Percentiles rank a stretch among this genome's conserved stretches.
Evolutionary conservation across 2,888 invertebrate species (phyloP).

Genomic region (Drosophila histrio): DNA sequence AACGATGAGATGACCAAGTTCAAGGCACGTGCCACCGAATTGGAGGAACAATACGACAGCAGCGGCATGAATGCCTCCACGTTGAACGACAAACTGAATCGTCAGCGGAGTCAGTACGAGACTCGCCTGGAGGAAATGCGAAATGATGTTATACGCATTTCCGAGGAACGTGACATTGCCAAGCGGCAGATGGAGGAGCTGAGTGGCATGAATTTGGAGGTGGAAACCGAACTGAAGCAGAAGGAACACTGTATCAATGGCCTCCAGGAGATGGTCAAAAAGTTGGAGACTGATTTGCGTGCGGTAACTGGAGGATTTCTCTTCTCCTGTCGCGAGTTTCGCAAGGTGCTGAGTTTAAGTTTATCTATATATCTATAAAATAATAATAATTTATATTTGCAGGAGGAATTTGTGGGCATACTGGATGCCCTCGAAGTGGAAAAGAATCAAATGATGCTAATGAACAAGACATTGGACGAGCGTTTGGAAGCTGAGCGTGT

Average conservation of each 20-base stretch:
- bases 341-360: slow-evolving; percentile 68
- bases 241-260: slow-evolving; percentile 68
- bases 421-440: slow-evolving; percentile 81
- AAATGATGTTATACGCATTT: slow-evolving; percentile 57
- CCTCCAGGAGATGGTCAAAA: slow-evolving; percentile 65
- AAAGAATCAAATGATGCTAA: slow-evolving; percentile 75
- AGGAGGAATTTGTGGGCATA: slow-evolving; percentile 83
- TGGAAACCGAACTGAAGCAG: slow-evolving; percentile 53
- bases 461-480: slow-evolving; percentile 69
- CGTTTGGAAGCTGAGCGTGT: slow-evolving; percentile 74
- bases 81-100: slow-evolving; percentile 84
- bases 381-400: too few species aligned
- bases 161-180: slow-evolving; percentile 64
- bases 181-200: slow-evolving; percentile 69
- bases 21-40: slow-evolving; percentile 86
- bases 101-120: slow-evolving; percentile 79
- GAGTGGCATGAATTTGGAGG: slow-evolving; percentile 73
- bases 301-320: slow-evolving; percentile 82
- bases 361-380: neutral
- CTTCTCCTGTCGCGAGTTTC: slow-evolving; percentile 83
- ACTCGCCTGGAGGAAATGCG: slow-evolving; percentile 72
- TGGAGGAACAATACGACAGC: slow-evolving; percentile 87
- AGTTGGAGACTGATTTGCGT: slow-evolving; percentile 80
- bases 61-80: slow-evolving; percentile 87
- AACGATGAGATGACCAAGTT: slow-evolving; percentile 87